These are phyloP conservation scores for Mactromeris polynyma DNA, from an alignment of 2,888 invertebrate genomes.

Conservation along the genomic window DNA sequence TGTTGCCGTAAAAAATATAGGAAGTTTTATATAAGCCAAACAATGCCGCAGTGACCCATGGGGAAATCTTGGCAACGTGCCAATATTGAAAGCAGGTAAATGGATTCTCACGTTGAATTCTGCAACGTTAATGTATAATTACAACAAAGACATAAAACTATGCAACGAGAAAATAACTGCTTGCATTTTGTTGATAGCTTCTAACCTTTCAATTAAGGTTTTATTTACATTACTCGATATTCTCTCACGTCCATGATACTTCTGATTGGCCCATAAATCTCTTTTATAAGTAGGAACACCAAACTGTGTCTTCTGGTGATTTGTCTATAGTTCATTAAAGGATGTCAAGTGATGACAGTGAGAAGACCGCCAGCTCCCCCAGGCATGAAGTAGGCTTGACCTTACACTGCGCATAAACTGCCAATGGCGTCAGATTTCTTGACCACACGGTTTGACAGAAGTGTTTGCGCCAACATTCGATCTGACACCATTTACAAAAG, in stretches of 20 bases:
- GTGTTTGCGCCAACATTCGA: constrained; percentile 22
- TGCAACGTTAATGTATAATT: background rate
- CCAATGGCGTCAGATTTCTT: constrained; percentile 23
- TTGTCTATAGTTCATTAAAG: background rate
- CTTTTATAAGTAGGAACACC: background rate
- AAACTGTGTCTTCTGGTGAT: background rate
- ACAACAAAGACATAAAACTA: background rate
- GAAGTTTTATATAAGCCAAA: background rate
- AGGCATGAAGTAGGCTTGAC: constrained; percentile 5
- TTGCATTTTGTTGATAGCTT: background rate
- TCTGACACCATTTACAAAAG: constrained; percentile 42
- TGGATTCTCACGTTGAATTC: background rate
- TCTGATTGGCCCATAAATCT: background rate
- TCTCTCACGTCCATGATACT: background rate
- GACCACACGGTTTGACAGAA: constrained; percentile 24
- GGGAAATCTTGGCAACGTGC: background rate
- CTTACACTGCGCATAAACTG: background rate
- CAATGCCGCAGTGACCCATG: background rate
- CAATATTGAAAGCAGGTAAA: background rate
- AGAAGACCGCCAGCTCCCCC: background rate
- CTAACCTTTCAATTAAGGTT: background rate
- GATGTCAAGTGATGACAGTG: background rate
- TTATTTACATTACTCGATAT: background rate
- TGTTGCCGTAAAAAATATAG: background rate
- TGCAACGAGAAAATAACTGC: background rate